Percentiles rank a stretch among this genome's conserved stretches.
phyloP scores from a whole-genome alignment of 2,888 invertebrate genomes.

The Drosophila barbarae region DNA sequence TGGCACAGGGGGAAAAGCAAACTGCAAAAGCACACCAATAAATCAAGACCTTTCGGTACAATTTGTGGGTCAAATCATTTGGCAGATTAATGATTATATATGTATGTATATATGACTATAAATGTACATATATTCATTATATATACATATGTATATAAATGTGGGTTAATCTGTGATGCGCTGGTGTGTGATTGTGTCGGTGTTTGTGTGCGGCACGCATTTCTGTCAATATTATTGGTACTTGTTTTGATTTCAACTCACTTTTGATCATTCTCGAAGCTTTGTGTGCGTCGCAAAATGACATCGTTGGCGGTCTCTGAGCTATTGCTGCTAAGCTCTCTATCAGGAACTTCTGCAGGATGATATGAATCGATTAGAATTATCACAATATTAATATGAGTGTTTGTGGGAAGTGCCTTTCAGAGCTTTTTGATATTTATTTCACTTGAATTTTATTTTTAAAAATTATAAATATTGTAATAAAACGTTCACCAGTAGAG shows the following conservation, averaged over 20 bases:
- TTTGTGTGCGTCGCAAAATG: conserved; percentile 89
- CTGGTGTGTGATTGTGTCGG: conserved; percentile 29
- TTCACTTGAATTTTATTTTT: background rate
- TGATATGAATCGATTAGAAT: conserved; percentile 1
- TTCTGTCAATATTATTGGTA: conserved; percentile 43
- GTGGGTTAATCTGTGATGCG: conserved; percentile 59
- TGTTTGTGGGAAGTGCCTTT: conserved; percentile 3
- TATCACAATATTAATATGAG: background rate
- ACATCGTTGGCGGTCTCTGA: conserved; percentile 81
- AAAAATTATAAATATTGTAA: background rate
- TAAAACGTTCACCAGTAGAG: background rate
- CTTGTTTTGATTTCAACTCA: conserved; percentile 81
- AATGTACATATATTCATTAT: conserved; percentile 9
- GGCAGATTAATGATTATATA: conserved; percentile 45
- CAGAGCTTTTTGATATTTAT: background rate
- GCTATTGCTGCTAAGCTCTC: conserved; percentile 78
- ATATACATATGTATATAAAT: conserved; percentile 34
- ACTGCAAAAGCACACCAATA: conserved; percentile 55
- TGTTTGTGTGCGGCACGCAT: conserved; percentile 54
- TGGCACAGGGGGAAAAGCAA: conserved; percentile 65
- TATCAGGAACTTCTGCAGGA: conserved; percentile 82
- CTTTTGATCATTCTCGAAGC: conserved; percentile 94
- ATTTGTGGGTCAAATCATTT: conserved; percentile 48
- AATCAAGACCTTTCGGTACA: conserved; percentile 51
- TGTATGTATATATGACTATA: conserved; percentile 12